Conservation (phyloP, 2,888 invertebrate species). For the Yponomeuta evonymella region DNA sequence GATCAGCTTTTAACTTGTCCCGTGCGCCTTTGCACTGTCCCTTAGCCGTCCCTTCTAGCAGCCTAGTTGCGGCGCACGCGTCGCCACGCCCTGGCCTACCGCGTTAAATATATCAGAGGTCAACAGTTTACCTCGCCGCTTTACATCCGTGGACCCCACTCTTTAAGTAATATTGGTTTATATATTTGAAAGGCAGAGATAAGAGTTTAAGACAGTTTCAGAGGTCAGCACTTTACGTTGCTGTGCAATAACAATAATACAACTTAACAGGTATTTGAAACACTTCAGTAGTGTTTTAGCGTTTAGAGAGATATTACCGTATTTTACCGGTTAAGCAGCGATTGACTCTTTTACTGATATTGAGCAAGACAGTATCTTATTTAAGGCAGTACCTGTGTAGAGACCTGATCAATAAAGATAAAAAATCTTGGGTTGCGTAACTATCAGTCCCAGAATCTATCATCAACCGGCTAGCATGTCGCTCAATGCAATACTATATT, state of each 20-base stretch:
- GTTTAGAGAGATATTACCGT: too few relatives aligned
- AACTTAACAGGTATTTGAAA: too few relatives aligned
- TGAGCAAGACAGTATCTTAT: neutral
- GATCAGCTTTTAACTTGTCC: constrained; percentile 28
- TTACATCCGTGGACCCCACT: neutral
- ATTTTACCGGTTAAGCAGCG: too few relatives aligned
- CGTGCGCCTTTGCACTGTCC: constrained; percentile 44
- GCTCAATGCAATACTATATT: neutral
- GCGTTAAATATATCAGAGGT: constrained; percentile 55
- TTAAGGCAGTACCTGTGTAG: neutral
- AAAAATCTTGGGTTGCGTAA: neutral
- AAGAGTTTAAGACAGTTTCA: too few relatives aligned
- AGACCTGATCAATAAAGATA: neutral
- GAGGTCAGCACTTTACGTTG: too few relatives aligned
- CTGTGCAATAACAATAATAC: too few relatives aligned
- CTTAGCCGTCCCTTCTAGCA: constrained; percentile 35
- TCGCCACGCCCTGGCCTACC: constrained; percentile 59
- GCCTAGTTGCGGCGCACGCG: constrained; percentile 54
- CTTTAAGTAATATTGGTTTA: neutral
- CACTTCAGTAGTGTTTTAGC: too few relatives aligned
- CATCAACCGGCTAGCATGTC: neutral
- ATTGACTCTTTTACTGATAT: too few relatives aligned
- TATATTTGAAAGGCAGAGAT: too few relatives aligned
- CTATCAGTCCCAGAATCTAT: neutral
- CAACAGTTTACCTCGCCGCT: constrained; percentile 26